phyloP scores from a whole-genome alignment of 2,113 vertebrate genomes.

The Balaeniceps rex region DNA sequence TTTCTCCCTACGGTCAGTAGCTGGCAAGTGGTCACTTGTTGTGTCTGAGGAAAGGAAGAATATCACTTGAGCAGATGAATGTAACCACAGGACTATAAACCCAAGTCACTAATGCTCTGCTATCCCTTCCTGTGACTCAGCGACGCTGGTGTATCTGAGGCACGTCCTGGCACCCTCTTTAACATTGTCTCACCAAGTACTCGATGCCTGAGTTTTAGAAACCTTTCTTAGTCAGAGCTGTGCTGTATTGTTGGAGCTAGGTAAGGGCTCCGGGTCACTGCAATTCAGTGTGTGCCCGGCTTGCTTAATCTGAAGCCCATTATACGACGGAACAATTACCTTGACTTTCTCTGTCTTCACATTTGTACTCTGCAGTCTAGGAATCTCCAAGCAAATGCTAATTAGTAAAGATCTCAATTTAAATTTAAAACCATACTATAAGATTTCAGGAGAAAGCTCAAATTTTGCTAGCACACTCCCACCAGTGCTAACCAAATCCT shows the following conservation, averaged over 20 bases:
- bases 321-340: conserved; percentile 24
- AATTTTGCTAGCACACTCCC: neutral
- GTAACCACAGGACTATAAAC: neutral
- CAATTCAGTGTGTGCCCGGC: neutral
- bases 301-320: neutral
- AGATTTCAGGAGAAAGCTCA: neutral
- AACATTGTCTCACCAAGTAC: neutral
- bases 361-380: neutral
- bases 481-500: neutral
- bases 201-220: neutral
- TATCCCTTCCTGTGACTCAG: neutral
- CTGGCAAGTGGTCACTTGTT: neutral
- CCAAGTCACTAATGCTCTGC: neutral
- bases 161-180: neutral
- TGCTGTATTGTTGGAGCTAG: neutral
- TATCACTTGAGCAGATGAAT: neutral
- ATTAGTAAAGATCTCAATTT: neutral
- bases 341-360: neutral
- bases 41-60: neutral
- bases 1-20: neutral
- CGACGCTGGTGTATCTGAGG: neutral
- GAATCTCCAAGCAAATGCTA: neutral
- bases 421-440: neutral
- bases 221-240: neutral
- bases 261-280: conserved; percentile 28